phyloP scores from a whole-genome alignment of 92 coral and sea anemone genomes.

The Porites evermanni region DNA sequence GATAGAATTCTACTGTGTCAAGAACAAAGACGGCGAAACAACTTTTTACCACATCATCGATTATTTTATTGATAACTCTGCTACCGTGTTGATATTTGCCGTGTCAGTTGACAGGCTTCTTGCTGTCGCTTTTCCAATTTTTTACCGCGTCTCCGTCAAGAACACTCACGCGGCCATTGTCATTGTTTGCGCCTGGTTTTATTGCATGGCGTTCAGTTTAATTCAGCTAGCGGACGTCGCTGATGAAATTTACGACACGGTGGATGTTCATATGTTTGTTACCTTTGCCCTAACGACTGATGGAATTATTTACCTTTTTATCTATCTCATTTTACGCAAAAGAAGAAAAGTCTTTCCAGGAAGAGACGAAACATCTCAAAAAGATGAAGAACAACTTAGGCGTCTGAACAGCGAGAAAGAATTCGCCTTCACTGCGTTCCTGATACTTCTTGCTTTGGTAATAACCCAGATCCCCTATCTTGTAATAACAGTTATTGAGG shows the following conservation, averaged over 20 bases:
- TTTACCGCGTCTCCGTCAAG: no score
- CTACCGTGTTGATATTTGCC: constrained; percentile 42
- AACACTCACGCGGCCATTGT: no score
- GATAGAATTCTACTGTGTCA: constrained; percentile 29
- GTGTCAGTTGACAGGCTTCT: constrained; percentile 51
- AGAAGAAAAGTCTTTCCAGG: constrained; percentile 27
- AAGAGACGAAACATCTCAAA: no score
- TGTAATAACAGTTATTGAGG: constrained; percentile 18
- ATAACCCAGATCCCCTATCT: constrained; percentile 56
- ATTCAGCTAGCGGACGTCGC: no score
- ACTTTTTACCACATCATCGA: constrained; percentile 34
- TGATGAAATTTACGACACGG: constrained; percentile 21
- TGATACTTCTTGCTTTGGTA: constrained; percentile 33
- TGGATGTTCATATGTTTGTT: constrained; percentile 47
- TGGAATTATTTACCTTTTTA: constrained; percentile 14
- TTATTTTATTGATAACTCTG: constrained; percentile 55
- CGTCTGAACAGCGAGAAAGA: constrained; percentile 35
- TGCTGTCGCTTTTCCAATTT: constrained; percentile 7
- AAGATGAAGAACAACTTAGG: background rate
- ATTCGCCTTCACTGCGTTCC: constrained; percentile 37
- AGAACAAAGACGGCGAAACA: constrained; percentile 26
- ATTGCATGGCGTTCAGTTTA: no score
- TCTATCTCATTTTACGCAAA: constrained; percentile 28
- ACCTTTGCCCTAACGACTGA: constrained; percentile 44
- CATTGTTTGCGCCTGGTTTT: no score